Evolutionary conservation across 37 sponge, comb jelly and placozoan species (phyloP).

Genomic region (Eunapius fragilis): DNA sequence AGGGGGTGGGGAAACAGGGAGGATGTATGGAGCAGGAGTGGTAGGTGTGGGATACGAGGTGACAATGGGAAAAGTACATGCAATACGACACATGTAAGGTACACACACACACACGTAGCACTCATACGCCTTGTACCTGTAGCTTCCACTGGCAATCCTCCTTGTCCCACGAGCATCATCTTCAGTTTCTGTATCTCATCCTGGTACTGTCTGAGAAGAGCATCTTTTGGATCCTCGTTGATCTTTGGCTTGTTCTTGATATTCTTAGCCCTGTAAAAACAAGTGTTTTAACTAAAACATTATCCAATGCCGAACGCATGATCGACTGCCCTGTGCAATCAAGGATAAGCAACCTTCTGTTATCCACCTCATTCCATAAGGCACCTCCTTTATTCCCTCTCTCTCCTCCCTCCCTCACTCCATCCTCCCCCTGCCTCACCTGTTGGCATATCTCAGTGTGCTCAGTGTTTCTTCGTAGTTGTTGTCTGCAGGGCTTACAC

Average conservation of each 20-base stretch:
- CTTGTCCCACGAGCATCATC: conserved; percentile 76
- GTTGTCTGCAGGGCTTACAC: conserved; percentile 95
- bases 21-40: not conserved
- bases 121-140: too few species aligned
- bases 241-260: conserved; percentile 98
- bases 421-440: not conserved
- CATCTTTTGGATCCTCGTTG: conserved; percentile 99
- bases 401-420: not conserved
- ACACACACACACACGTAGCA: too few species aligned
- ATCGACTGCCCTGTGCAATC: too few species aligned
- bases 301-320: too few species aligned
- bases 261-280: conserved; percentile 85
- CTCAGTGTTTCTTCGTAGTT: conserved; percentile 97
- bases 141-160: not conserved
- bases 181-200: conserved; percentile 94
- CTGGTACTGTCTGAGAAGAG: conserved; percentile 90
- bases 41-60: not conserved
- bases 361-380: too few species aligned
- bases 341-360: too few species aligned
- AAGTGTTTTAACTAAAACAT: not conserved
- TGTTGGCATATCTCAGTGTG: conserved; percentile 75
- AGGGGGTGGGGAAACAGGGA: not conserved
- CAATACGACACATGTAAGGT: too few species aligned
- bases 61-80: too few species aligned
- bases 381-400: too few species aligned